phyloP scores from a whole-genome alignment of 2,797 vertebrate genomes.

The Podargus strigoides region DNA sequence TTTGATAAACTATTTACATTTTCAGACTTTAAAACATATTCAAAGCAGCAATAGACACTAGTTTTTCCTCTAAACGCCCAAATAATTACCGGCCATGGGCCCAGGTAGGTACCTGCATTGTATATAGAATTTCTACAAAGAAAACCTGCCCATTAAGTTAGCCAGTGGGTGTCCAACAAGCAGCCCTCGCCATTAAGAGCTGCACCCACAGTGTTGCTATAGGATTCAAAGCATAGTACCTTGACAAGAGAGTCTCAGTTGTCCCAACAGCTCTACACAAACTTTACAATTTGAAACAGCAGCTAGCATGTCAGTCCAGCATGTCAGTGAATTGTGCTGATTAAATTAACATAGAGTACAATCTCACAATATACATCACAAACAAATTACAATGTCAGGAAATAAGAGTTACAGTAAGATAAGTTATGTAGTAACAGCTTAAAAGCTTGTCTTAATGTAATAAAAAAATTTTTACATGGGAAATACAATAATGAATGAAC shows the following conservation, averaged over 20 bases:
- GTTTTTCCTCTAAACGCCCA: slow-evolving; percentile 90
- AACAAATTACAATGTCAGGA: slow-evolving; percentile 87
- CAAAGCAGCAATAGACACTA: slow-evolving; percentile 99
- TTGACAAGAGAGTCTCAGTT: slow-evolving; percentile 84
- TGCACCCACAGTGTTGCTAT: slow-evolving; percentile 87
- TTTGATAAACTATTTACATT: slow-evolving; percentile 99
- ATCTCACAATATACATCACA: slow-evolving; percentile 98
- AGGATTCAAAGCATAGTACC: slow-evolving; percentile 93
- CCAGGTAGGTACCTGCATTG: slow-evolving; percentile 89
- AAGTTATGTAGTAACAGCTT: slow-evolving; percentile 90
- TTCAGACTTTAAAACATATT: slow-evolving; percentile 98
- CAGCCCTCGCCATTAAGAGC: slow-evolving; percentile 80
- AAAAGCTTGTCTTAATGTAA: slow-evolving; percentile 84
- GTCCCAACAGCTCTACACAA: slow-evolving; percentile 83
- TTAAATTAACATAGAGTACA: slow-evolving; percentile 99
- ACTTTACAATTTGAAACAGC: slow-evolving; percentile 96
- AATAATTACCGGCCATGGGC: slow-evolving; percentile 91
- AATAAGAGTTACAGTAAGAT: slow-evolving; percentile 93
- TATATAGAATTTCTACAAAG: slow-evolving; percentile 86
- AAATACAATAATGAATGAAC: slow-evolving; percentile 84
- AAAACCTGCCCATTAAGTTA: slow-evolving; percentile 84
- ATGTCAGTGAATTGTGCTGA: slow-evolving; percentile 99
- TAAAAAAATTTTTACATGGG: slow-evolving; percentile 85
- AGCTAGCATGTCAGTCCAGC: slow-evolving; percentile 99
- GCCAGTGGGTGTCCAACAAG: slow-evolving; percentile 81